phyloP scores from a whole-genome alignment of 2,113 vertebrate species.

The Plectropomus leopardus region DNA sequence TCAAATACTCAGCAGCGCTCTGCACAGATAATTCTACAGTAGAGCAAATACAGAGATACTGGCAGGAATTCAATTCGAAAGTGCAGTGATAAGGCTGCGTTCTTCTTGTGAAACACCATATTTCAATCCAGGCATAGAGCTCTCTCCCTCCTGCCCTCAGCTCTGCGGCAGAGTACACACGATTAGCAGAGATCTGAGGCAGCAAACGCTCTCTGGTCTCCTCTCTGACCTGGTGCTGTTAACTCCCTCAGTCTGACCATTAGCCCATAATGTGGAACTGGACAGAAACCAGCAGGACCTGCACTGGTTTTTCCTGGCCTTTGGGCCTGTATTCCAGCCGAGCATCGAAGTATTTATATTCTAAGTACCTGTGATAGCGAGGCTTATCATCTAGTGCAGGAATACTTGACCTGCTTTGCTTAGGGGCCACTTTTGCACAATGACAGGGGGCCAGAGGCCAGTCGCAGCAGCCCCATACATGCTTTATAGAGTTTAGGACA shows the following conservation, averaged over 20 bases:
- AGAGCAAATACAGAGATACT: constrained; percentile 49
- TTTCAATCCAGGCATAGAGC: constrained; percentile 29
- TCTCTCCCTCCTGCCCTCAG: constrained; percentile 25
- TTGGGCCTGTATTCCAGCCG: background rate
- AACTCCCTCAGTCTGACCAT: constrained; percentile 40
- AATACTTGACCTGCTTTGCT: too few relatives aligned
- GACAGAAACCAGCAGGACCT: constrained; percentile 45
- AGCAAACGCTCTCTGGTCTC: constrained; percentile 31
- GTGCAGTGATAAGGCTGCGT: constrained; percentile 29
- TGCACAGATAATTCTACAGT: constrained; percentile 32
- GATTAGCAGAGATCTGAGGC: constrained; percentile 50
- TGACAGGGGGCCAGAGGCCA: too few relatives aligned
- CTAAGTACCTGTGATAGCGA: background rate
- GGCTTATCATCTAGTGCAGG: constrained; percentile 17
- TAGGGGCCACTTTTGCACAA: too few relatives aligned
- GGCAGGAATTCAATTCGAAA: constrained; percentile 51
- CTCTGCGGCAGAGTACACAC: constrained; percentile 32
- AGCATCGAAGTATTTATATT: constrained; percentile 1
- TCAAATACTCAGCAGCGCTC: constrained; percentile 35
- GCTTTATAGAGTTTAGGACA: too few relatives aligned
- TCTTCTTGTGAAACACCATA: constrained; percentile 40
- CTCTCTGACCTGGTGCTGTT: constrained; percentile 39
- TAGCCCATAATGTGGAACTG: constrained; percentile 17
- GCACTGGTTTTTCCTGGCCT: constrained; percentile 12
- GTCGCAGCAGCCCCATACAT: too few relatives aligned